Evolutionary conservation across 2,797 vertebrate genomes (phyloP).

Genomic region (Notolepis coatsorum): DNA sequence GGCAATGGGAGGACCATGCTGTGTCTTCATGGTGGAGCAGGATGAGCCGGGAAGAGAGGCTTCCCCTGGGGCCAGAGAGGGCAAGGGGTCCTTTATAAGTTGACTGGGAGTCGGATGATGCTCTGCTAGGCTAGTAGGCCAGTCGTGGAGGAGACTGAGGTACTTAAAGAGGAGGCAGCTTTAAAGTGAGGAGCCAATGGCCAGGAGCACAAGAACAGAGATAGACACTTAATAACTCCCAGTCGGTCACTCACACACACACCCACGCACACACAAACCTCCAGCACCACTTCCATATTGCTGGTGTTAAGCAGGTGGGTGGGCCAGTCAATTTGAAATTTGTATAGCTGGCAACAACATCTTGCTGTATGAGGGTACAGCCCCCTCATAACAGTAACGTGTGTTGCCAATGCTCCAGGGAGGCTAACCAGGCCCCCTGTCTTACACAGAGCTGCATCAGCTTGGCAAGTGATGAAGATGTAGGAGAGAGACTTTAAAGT

Average conservation of each 20-base stretch:
- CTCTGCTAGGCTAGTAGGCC: too few relatives aligned
- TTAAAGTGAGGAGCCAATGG: constrained; percentile 6
- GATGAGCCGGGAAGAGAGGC: constrained; percentile 12
- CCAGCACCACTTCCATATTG: constrained; percentile 28
- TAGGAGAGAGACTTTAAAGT: constrained; percentile 62
- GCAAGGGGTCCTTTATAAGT: constrained; percentile 16
- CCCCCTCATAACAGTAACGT: constrained; percentile 46
- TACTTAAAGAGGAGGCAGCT: too few relatives aligned
- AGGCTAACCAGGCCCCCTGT: constrained; percentile 38
- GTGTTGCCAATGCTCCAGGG: constrained; percentile 30
- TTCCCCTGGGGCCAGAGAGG: constrained; percentile 7
- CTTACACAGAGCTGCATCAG: constrained; percentile 52
- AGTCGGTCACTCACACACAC: constrained; percentile 20
- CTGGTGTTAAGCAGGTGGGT: constrained; percentile 38
- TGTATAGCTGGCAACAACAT: constrained; percentile 33
- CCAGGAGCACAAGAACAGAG: constrained; percentile 19
- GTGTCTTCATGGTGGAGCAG: too few relatives aligned
- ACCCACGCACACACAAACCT: constrained; percentile 2
- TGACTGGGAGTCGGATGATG: constrained; percentile 10
- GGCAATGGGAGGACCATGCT: too few relatives aligned
- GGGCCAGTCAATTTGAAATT: constrained; percentile 42
- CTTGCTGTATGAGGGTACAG: not conserved
- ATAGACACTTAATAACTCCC: too few relatives aligned
- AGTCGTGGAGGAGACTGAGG: too few relatives aligned
- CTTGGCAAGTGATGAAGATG: constrained; percentile 65